Conservation (phyloP, 2,113 vertebrate species). For the Madoqua kirkii region DNA sequence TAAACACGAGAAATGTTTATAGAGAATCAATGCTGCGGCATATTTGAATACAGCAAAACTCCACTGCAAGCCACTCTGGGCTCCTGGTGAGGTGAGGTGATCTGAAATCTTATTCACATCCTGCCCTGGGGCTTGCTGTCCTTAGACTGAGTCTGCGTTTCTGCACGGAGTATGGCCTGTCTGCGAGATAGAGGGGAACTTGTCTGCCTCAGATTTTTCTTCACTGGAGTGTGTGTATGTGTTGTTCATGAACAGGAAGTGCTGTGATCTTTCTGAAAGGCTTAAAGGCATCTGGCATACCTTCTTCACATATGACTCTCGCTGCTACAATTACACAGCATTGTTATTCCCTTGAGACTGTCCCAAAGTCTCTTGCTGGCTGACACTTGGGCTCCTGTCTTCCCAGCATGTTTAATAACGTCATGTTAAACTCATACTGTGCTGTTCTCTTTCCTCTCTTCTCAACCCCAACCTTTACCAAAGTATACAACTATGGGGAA, state of each 20-base stretch:
- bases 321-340: background rate
- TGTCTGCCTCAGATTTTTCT: slow-evolving; percentile 25
- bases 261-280: slow-evolving; percentile 6
- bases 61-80: background rate
- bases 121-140: background rate
- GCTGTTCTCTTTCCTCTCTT: background rate
- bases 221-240: background rate
- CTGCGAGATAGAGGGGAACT: background rate
- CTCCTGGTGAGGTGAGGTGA: background rate
- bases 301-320: slow-evolving; percentile 7
- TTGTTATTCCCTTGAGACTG: background rate
- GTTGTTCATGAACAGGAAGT: background rate
- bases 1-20: slow-evolving; percentile 49
- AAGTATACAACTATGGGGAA: background rate
- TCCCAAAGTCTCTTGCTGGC: background rate
- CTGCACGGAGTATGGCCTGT: background rate
- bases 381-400: background rate
- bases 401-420: background rate
- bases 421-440: background rate
- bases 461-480: background rate
- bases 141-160: slow-evolving; percentile 3
- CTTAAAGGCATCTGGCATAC: background rate
- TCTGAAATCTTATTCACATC: background rate
- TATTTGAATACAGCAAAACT: background rate
- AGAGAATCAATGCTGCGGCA: background rate